Evolutionary conservation across 2,113 vertebrate species (phyloP).

Genomic region (Melozone crissalis): DNA sequence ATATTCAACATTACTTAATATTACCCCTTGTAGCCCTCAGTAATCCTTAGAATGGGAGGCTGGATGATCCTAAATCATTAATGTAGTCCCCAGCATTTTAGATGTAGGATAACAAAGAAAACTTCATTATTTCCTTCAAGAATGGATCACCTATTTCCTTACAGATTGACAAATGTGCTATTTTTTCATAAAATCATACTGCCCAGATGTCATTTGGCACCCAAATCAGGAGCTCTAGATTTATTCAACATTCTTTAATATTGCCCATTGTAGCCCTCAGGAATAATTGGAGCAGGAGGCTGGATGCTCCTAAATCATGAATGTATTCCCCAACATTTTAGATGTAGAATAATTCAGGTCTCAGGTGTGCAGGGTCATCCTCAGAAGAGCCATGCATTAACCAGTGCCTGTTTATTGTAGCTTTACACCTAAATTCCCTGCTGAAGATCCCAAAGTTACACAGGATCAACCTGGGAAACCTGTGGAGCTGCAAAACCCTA

Average conservation of each 20-base stretch:
- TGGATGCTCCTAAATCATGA: not conserved
- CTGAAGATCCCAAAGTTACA: not conserved
- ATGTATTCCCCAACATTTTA: not conserved
- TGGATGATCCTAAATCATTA: not conserved
- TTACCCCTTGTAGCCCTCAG: not conserved
- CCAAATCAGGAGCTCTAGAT: not conserved
- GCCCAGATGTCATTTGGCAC: not conserved
- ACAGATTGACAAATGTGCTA: not conserved
- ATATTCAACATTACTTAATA: not conserved
- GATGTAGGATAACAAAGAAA: not conserved
- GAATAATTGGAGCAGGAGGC: not conserved
- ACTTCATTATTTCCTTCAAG: not conserved
- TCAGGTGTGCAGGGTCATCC: not conserved
- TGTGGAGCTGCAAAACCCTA: not conserved
- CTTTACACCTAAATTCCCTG: not conserved
- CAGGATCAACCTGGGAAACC: not conserved
- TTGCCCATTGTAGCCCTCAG: not conserved
- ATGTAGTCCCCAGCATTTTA: not conserved
- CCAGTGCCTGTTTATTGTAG: not conserved
- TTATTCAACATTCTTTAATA: not conserved
- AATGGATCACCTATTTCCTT: not conserved
- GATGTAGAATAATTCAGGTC: not conserved
- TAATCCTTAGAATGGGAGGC: not conserved
- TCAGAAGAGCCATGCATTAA: not conserved
- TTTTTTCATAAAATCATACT: not conserved